Evolutionary conservation across 2,113 vertebrate genomes (phyloP).

Genomic region (Leucoraja erinaceus): DNA sequence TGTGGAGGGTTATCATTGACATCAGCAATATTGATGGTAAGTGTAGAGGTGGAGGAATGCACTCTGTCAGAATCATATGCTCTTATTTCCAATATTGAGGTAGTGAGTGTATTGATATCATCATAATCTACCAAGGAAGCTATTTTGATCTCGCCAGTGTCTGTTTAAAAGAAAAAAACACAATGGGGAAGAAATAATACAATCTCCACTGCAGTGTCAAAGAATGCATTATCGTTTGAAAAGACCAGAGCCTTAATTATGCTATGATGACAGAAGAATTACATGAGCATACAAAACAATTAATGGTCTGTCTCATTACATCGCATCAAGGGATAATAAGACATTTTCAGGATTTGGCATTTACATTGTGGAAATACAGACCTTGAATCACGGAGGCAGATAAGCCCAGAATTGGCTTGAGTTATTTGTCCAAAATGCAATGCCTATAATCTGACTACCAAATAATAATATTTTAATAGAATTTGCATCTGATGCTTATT

Average conservation of each 20-base stretch:
- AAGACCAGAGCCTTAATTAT: neutral
- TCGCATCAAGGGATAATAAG: neutral
- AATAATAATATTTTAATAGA: neutral
- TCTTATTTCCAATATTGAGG: conserved; percentile 8
- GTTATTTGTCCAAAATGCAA: neutral
- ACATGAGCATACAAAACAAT: neutral
- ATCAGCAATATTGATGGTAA: neutral
- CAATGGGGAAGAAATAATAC: too few species aligned
- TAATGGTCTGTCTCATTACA: neutral
- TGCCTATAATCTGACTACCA: neutral
- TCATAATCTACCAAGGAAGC: conserved; percentile 13
- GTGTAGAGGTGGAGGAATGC: conserved; percentile 29
- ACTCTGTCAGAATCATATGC: conserved; percentile 21
- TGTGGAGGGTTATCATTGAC: conserved; percentile 27
- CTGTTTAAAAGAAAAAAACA: neutral
- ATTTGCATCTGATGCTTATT: neutral
- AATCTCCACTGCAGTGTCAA: neutral
- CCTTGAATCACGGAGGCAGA: neutral
- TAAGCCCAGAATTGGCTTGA: neutral
- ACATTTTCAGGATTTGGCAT: neutral
- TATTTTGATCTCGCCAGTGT: conserved; percentile 16
- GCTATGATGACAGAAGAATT: neutral
- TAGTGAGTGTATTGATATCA: neutral
- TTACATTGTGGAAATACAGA: neutral
- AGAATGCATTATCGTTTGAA: neutral